Base-by-base conservation (phyloP, 1,140 invertebrate species). In the Cydia splendana region DNA sequence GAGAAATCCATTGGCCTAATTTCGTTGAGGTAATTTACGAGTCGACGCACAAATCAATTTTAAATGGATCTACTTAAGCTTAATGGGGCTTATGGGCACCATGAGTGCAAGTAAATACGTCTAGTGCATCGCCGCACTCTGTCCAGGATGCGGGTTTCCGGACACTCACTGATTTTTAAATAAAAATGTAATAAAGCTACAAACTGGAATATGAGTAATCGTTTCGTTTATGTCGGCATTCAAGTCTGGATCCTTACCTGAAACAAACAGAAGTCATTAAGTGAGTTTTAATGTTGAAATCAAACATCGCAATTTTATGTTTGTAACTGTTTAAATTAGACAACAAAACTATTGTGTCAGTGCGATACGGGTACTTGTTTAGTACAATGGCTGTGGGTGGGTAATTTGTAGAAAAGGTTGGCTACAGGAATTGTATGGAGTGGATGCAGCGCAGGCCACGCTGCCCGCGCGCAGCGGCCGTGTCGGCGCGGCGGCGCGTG, bases 291-390 rank as follows among this genome's bases (percentile, higher is more conserved):
- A 45, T 71, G 38, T 42, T 18, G 34, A 71, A 71, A 71, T 71
- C 30, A 45, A 42, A 71, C n/a, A 18, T 53, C 15, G 67, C 67
- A 42, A 71, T 38, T 38, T 67, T 12, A 30, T 53, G 30, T 45
- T 42, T 38, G 67, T 71, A 38, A 71, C 67, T 18, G 65, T 71
- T 62, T 34, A 42, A 71, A 71, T 71, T 2, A 71, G 34, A 71
- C 67, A 71, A 71, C 45, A 71, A 42, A 71, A 42, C 34, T 71
- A 71, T 71, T 71, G 67, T 71, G 28, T 45, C 15, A 12, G 73
- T 77, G 34, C 57, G 80, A 78, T 77, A 84, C 80, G 83, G 79
- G 69, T 77, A 80, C 78, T 84, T 76, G 67, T 77, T 82, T 48
- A 10, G 45, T 76, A 84, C 81, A 84, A 84, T 81, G 73, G 79